Conservation (phyloP, 2,113 vertebrate species). For the Nasalis larvatus region DNA sequence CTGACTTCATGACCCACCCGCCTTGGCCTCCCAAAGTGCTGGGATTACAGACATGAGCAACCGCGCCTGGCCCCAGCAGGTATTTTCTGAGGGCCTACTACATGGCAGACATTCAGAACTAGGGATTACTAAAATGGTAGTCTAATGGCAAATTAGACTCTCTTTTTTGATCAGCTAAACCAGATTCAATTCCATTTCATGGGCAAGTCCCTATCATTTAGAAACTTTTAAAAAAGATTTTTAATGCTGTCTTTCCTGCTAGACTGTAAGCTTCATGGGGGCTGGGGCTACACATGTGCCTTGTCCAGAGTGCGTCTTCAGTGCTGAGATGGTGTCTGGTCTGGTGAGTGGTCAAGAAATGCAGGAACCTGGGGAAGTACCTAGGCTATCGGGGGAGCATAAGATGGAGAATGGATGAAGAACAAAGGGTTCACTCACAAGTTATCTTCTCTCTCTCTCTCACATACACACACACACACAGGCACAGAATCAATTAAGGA, state of each 20-base stretch:
- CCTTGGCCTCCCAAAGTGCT: too few species aligned
- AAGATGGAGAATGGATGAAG: not conserved
- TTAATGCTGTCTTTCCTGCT: not conserved
- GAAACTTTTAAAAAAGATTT: not conserved
- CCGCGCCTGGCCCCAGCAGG: too few species aligned
- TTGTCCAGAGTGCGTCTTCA: not conserved
- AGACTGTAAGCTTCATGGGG: not conserved
- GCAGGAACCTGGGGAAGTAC: not conserved
- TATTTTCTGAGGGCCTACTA: not conserved
- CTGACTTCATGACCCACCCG: too few species aligned
- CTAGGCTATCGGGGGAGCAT: not conserved
- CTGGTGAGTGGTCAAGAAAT: not conserved
- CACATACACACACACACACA: not conserved
- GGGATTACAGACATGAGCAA: too few species aligned
- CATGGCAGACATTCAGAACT: not conserved
- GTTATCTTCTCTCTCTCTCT: not conserved
- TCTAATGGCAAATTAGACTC: not conserved
- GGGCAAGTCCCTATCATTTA: not conserved
- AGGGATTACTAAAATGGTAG: not conserved
- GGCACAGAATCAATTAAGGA: not conserved
- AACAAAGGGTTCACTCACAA: not conserved
- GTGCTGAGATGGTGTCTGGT: not conserved
- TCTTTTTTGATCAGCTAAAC: not conserved
- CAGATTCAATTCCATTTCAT: conserved; percentile 11
- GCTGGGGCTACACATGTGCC: not conserved